phyloP scores from a whole-genome alignment of 1,140 invertebrate genomes.

The Leptinotarsa texana region DNA sequence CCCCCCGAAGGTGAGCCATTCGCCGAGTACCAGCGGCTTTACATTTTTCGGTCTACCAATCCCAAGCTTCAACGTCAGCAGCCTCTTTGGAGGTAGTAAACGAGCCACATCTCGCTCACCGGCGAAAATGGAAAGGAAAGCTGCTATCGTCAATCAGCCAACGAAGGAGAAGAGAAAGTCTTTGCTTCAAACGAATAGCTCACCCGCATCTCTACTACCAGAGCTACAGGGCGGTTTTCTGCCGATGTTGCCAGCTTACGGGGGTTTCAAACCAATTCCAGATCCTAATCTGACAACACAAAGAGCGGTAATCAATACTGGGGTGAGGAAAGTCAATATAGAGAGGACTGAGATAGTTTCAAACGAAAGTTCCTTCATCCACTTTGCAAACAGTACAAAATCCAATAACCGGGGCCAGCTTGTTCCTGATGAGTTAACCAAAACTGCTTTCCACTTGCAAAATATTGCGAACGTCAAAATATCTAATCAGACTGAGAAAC shows the following conservation, averaged over 20 bases:
- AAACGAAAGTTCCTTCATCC: neutral
- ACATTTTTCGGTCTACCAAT: conserved; percentile 84
- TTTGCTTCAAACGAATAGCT: neutral
- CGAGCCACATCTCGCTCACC: conserved; percentile 12
- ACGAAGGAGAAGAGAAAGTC: conserved; percentile 37
- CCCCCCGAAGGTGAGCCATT: conserved; percentile 54
- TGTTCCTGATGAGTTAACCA: neutral
- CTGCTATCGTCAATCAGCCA: conserved; percentile 53
- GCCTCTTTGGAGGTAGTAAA: conserved; percentile 60
- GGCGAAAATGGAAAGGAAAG: conserved; percentile 54
- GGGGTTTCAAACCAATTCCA: conserved; percentile 71
- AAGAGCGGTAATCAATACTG: neutral
- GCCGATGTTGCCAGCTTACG: conserved; percentile 69
- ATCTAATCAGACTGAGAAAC: conserved; percentile 8
- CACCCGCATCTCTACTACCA: conserved; percentile 46
- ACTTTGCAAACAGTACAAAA: neutral
- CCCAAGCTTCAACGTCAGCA: conserved; percentile 71
- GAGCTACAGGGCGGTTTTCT: conserved; percentile 72
- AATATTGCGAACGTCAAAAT: conserved; percentile 17
- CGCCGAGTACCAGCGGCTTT: conserved; percentile 64
- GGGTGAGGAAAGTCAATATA: neutral
- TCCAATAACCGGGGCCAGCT: neutral
- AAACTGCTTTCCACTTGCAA: neutral
- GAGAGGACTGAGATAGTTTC: neutral
- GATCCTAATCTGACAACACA: conserved; percentile 33